These are phyloP conservation scores for Athripsodes cinereus DNA, from an alignment of 2,888 invertebrate genomes.

Conservation along the genomic window DNA sequence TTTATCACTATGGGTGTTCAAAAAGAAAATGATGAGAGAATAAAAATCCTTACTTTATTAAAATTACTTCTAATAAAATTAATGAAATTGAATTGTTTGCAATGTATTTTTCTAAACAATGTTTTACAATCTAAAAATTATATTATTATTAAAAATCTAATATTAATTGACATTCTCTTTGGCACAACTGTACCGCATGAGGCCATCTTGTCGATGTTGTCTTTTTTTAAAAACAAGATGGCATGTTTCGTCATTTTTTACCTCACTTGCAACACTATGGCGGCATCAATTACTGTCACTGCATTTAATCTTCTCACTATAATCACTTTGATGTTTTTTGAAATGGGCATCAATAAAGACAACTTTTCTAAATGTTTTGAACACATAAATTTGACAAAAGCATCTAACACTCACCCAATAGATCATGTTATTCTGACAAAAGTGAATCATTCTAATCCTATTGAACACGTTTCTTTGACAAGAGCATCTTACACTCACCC, in stretches of 20 bases:
- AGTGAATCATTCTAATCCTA: background rate
- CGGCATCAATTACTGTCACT: too few species aligned
- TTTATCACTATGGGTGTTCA: constrained; percentile 17
- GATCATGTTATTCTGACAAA: background rate
- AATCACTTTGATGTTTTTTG: too few species aligned
- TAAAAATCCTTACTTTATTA: too few species aligned
- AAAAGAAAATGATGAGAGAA: constrained; percentile 2
- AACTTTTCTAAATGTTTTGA: background rate
- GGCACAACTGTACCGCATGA: background rate
- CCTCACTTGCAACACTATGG: too few species aligned
- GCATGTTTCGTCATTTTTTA: background rate
- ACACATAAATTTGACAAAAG: constrained; percentile 22
- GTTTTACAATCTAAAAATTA: too few species aligned
- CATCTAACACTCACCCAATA: too few species aligned
- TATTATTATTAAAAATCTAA: background rate
- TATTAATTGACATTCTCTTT: background rate
- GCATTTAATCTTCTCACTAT: too few species aligned
- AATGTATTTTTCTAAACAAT: constrained; percentile 24
- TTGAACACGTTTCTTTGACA: too few species aligned
- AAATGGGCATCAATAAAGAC: too few species aligned
- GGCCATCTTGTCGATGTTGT: background rate
- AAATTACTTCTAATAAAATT: constrained; percentile 5
- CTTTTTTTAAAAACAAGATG: background rate
- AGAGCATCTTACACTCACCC: too few species aligned
- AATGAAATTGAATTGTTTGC: background rate